Conservation (phyloP, 2,888 invertebrate genomes). For the Encarsia formosa region DNA sequence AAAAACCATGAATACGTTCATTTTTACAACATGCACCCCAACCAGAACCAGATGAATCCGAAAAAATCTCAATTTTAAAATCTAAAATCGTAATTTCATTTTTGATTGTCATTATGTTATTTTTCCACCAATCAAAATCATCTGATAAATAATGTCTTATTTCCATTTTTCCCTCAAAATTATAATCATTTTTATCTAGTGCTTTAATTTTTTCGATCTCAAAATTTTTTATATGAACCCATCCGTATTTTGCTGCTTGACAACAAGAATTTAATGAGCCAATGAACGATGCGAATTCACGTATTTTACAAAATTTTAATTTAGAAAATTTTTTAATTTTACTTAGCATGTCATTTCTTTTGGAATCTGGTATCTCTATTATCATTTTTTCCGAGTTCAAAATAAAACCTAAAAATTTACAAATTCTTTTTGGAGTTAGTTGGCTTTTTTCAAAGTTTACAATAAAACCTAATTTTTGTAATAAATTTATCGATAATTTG, state of each 20-base stretch:
- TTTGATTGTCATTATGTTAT: background rate
- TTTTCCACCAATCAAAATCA: background rate
- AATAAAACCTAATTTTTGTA: background rate
- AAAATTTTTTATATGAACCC: slow-evolving; percentile 9
- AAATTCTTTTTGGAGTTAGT: background rate
- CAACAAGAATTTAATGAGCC: slow-evolving; percentile 12
- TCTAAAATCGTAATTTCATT: background rate
- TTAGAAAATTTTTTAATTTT: background rate
- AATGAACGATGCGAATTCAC: slow-evolving; percentile 16
- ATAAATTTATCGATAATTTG: background rate
- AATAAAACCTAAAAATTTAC: background rate
- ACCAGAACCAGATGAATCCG: slow-evolving; percentile 20
- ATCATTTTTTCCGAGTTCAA: background rate
- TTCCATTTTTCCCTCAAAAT: slow-evolving; percentile 9
- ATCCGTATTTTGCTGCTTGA: slow-evolving; percentile 16
- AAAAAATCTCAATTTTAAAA: slow-evolving; percentile 10
- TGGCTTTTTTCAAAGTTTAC: background rate
- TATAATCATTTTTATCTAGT: slow-evolving; percentile 7
- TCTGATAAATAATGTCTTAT: background rate
- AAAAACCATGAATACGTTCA: slow-evolving; percentile 7
- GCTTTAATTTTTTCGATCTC: slow-evolving; percentile 13
- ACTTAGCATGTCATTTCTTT: background rate
- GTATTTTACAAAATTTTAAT: slow-evolving; percentile 5
- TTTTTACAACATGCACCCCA: slow-evolving; percentile 17
- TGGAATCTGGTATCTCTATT: background rate